phyloP scores from a whole-genome alignment of 2,797 vertebrate genomes.

The Macropus fuliginosus region DNA sequence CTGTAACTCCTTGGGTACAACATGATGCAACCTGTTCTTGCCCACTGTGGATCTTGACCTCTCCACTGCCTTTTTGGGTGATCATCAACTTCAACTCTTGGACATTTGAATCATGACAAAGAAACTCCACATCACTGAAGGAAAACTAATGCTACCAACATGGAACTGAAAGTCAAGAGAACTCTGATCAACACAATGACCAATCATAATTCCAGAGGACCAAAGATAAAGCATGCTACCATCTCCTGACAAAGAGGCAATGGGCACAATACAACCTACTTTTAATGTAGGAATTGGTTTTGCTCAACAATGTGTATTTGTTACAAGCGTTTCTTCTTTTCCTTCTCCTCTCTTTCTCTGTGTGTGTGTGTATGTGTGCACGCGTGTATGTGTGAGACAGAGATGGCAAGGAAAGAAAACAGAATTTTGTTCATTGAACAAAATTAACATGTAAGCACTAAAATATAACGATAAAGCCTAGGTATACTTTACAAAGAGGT shows the following conservation, averaged over 20 bases:
- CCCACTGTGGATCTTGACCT: background rate
- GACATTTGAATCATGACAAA: background rate
- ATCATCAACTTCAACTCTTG: background rate
- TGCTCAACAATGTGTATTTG: background rate
- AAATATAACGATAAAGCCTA: slow-evolving; percentile 46
- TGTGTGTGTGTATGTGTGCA: too few relatives aligned
- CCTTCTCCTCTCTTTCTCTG: too few relatives aligned
- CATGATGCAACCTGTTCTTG: background rate
- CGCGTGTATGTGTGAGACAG: too few relatives aligned
- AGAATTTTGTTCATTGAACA: background rate
- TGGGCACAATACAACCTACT: background rate
- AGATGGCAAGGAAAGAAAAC: background rate
- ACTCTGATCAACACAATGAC: background rate
- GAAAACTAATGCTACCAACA: background rate
- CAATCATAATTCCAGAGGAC: background rate
- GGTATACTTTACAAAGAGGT: background rate
- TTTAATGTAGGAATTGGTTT: background rate
- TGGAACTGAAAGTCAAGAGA: background rate
- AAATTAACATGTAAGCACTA: background rate
- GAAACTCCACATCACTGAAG: background rate
- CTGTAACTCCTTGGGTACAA: background rate
- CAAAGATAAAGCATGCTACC: background rate
- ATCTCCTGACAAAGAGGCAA: background rate
- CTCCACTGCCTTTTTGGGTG: background rate
- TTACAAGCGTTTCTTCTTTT: background rate